Evolutionary conservation across 2,888 invertebrate genomes (phyloP).

Genomic region (Sinotaia quadrata): DNA sequence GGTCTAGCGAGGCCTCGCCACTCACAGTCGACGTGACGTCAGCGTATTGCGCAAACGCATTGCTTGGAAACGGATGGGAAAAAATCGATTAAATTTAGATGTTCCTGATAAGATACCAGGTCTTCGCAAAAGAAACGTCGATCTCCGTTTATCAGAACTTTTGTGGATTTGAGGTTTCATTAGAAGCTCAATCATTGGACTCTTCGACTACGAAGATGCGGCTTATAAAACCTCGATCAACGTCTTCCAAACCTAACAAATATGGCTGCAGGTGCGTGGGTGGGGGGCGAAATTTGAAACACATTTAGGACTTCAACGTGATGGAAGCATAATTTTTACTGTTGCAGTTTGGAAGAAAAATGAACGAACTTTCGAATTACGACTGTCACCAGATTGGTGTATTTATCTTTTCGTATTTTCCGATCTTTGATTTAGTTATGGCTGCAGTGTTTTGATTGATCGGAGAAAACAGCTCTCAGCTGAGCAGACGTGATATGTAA

Average conservation of each 20-base stretch:
- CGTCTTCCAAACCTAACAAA: constrained; percentile 25
- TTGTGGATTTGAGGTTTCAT: neutral
- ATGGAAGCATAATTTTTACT: constrained; percentile 5
- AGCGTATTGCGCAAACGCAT: constrained; percentile 24
- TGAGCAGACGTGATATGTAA: constrained; percentile 9
- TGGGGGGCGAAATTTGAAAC: constrained; percentile 39
- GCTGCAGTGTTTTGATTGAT: constrained; percentile 6
- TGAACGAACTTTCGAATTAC: neutral
- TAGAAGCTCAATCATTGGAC: neutral
- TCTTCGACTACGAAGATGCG: constrained; percentile 22
- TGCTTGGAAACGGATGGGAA: constrained; percentile 26
- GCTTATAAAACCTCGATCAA: neutral
- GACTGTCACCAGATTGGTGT: no score
- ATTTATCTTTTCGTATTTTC: no score
- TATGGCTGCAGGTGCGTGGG: constrained; percentile 39
- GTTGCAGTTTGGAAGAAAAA: constrained; percentile 11
- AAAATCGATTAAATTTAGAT: constrained; percentile 19
- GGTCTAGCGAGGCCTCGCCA: constrained; percentile 2
- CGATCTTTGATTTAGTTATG: neutral
- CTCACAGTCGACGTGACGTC: constrained; percentile 14
- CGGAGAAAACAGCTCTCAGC: constrained; percentile 7
- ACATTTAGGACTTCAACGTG: constrained; percentile 16
- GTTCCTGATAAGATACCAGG: neutral
- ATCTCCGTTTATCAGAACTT: neutral
- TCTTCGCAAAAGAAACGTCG: neutral